Evolutionary conservation across 53 echinoderm and acorn worm genomes (phyloP), one percentile per base, ranked within the genome.

Genomic region (Glandiceps talaboti): DNA sequence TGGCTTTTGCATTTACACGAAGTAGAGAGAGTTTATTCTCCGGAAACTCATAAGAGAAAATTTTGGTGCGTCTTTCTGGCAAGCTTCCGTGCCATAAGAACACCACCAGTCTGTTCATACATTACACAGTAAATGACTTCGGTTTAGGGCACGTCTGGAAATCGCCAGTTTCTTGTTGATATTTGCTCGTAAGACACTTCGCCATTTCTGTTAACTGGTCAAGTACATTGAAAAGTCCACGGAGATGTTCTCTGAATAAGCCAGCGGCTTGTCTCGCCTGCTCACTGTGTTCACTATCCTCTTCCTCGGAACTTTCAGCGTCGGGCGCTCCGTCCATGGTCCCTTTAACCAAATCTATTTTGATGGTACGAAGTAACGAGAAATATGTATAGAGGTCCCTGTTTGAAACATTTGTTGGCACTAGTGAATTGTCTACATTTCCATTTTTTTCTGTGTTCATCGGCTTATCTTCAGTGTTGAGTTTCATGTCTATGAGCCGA

Each of bases 311-410:
- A n/a, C 33, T 31, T 29, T 74, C 77, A 14, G 78, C 81, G 26
- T 72, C 78, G 28, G 28, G 12, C 32, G 82, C 33, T 74, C 77
- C 73, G 27, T 85, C 87, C 0, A 74, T 73, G 25, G 97, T 85
- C 14, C 97, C 97, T 1, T 92, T 85, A 30, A 93, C 89, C 30
- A 97, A 79, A 82, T 97, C 97, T 27, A 87, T 83, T 81, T 93
- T 97, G 74, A 97, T 89, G 33, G 97, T 92, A 78, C 93, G 93
- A 77, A 97, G 78, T 87, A 97, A 91, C 14, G 97, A 75, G 77
- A 93, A 97, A 76, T 93, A 93, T 28, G 93, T 85, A 73, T 93
- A 90, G 1, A 97, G 79, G 82, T 45, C 64, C 64, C 64, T 45
- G 64, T 20, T 45, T 6, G 6, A 6, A 20, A 45, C 64, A 6